A percentile compares a stretch with the other conserved stretches of the same genome.
phyloP scores from a whole-genome alignment of 2,797 vertebrate species.

The Denticeps clupeoides region DNA sequence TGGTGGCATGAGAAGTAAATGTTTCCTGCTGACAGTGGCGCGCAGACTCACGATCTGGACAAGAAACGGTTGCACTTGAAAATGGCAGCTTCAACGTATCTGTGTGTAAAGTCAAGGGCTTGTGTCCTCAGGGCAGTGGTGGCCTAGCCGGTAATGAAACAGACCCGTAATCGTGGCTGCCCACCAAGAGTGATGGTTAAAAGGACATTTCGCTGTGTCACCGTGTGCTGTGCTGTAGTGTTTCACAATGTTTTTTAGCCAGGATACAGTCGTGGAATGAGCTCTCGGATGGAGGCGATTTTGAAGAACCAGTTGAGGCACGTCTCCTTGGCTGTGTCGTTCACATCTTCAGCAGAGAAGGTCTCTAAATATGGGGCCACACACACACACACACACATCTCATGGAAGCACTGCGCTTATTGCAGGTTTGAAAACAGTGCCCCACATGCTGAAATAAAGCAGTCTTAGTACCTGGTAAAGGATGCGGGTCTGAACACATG shows the following conservation, averaged over 20 bases:
- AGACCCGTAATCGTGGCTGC: too few relatives aligned
- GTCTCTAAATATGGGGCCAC: constrained; percentile 53
- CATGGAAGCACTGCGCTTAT: too few relatives aligned
- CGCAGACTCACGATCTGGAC: constrained; percentile 71
- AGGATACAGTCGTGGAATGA: constrained; percentile 93
- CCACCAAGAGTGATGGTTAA: neutral
- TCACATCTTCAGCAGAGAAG: constrained; percentile 79
- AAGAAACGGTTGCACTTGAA: constrained; percentile 92
- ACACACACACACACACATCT: neutral
- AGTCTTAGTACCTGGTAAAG: constrained; percentile 61
- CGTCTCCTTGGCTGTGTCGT: constrained; percentile 91
- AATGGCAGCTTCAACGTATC: constrained; percentile 92
- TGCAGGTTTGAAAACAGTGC: too few relatives aligned
- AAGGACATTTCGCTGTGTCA: neutral
- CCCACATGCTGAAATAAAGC: too few relatives aligned
- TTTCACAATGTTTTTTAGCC: neutral
- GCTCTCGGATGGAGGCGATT: constrained; percentile 95
- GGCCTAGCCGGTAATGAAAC: neutral
- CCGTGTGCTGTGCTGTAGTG: neutral
- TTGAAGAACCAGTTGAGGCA: constrained; percentile 99
- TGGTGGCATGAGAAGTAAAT: too few relatives aligned
- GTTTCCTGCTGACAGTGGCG: neutral
- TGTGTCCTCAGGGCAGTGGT: neutral
- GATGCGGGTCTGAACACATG: constrained; percentile 74
- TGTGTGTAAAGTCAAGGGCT: constrained; percentile 60